Conservation (phyloP, 2,113 vertebrate genomes). For the Lepus americanus region DNA sequence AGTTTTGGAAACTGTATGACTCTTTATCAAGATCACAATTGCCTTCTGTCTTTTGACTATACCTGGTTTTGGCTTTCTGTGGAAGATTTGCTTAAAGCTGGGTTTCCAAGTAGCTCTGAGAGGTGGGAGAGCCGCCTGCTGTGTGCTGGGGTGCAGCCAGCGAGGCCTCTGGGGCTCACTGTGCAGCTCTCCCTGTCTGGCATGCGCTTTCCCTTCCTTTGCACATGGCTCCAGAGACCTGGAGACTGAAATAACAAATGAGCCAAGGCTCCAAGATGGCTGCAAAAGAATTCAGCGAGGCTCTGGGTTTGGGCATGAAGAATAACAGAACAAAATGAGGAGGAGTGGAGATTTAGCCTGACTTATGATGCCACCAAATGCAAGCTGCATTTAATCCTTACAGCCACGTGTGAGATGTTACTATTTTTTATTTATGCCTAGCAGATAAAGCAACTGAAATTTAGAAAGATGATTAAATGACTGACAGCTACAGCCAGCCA, state of each 20-base stretch:
- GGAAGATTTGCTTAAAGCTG: neutral
- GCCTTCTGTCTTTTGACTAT: neutral
- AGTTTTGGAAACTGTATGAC: neutral
- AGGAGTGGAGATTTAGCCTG: constrained; percentile 25
- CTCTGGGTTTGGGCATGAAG: neutral
- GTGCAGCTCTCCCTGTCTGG: constrained; percentile 27
- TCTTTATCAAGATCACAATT: constrained; percentile 28
- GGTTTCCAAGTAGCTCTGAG: neutral
- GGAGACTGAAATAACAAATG: constrained; percentile 60
- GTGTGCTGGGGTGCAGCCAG: neutral
- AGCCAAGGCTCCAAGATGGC: neutral
- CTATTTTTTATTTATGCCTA: neutral
- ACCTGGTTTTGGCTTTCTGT: neutral
- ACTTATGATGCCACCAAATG: neutral
- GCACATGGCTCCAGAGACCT: neutral
- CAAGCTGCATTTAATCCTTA: neutral
- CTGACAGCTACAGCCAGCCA: neutral
- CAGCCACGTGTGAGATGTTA: neutral
- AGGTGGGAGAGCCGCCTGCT: constrained; percentile 3
- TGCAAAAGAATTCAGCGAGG: neutral
- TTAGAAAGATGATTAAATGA: neutral
- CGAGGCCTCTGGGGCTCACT: neutral
- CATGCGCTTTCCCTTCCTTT: neutral
- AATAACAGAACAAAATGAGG: neutral
- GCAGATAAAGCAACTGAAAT: neutral